These are phyloP conservation scores for Galagoides demidoff DNA, from an alignment of 2,797 vertebrate species.

Conservation along the genomic window DNA sequence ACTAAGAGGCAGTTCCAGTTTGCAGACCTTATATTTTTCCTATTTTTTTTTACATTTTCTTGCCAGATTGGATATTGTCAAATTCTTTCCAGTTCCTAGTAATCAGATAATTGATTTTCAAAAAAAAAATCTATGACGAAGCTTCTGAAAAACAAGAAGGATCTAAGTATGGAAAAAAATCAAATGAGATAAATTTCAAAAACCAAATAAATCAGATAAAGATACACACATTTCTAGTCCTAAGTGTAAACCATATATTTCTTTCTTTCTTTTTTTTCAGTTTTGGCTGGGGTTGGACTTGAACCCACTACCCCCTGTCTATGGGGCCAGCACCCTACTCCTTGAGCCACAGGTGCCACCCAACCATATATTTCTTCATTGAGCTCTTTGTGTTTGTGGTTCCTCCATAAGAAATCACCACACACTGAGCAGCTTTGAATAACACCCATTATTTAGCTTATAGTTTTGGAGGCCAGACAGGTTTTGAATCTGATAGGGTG, in stretches of 20 bases:
- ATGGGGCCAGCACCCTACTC: too few relatives aligned
- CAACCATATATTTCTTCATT: background rate
- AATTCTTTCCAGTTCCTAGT: background rate
- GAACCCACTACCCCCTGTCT: too few relatives aligned
- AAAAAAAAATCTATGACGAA: slow-evolving; percentile 13
- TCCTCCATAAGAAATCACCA: background rate
- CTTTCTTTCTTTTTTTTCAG: too few relatives aligned
- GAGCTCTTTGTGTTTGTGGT: background rate
- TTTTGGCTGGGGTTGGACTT: too few relatives aligned
- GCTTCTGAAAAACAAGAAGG: background rate
- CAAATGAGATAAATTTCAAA: background rate
- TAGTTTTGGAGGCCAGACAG: background rate
- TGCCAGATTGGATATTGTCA: background rate
- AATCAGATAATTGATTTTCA: slow-evolving; percentile 24
- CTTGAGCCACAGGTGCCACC: too few relatives aligned
- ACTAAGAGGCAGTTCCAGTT: background rate
- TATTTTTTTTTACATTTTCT: background rate
- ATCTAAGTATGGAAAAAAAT: background rate
- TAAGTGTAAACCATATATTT: background rate
- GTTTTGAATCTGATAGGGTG: background rate
- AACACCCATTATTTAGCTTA: background rate
- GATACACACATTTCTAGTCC: background rate
- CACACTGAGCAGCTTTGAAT: background rate
- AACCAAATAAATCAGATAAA: background rate
- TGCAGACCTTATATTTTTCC: background rate